Percentiles rank a stretch among this genome's conserved stretches.
Conservation (phyloP, 1,140 invertebrate genomes). For the Drosophila triauraria region DNA sequence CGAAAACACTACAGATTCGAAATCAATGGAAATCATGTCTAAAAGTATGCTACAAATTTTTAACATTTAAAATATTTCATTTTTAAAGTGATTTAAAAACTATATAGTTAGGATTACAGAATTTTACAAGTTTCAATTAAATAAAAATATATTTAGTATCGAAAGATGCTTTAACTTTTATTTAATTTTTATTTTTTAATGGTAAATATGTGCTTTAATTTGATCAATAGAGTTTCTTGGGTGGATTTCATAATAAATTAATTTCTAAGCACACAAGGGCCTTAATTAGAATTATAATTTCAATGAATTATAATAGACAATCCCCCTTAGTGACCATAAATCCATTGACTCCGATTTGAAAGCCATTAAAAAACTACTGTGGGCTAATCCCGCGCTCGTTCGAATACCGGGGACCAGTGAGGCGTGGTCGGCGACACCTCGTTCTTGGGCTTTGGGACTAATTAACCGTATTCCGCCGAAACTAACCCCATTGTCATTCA, state of each 20-base stretch:
- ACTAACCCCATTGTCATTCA: constrained; percentile 34
- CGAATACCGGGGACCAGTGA: constrained; percentile 10
- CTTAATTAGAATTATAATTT: too few species aligned
- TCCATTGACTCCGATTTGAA: constrained; percentile 1
- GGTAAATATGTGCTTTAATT: too few species aligned
- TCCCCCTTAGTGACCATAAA: neutral
- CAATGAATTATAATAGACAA: neutral
- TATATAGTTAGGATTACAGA: too few species aligned
- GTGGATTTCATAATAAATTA: neutral
- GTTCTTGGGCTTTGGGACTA: constrained; percentile 24
- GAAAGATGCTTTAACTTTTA: too few species aligned
- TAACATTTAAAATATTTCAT: too few species aligned
- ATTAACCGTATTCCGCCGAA: constrained; percentile 30
- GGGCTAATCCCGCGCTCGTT: neutral
- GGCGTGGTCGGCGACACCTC: constrained; percentile 42
- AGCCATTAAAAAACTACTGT: constrained; percentile 5
- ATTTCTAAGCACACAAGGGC: neutral
- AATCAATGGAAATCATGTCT: too few species aligned
- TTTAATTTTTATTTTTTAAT: too few species aligned
- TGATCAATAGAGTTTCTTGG: neutral
- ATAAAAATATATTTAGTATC: too few species aligned
- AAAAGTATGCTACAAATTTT: too few species aligned
- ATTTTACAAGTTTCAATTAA: too few species aligned
- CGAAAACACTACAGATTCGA: too few species aligned
- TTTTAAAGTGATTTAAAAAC: too few species aligned